Evolutionary conservation across 2,888 invertebrate species (phyloP), one percentile per base, ranked within the genome.

Genomic region (Zaprionus lineosus): DNA sequence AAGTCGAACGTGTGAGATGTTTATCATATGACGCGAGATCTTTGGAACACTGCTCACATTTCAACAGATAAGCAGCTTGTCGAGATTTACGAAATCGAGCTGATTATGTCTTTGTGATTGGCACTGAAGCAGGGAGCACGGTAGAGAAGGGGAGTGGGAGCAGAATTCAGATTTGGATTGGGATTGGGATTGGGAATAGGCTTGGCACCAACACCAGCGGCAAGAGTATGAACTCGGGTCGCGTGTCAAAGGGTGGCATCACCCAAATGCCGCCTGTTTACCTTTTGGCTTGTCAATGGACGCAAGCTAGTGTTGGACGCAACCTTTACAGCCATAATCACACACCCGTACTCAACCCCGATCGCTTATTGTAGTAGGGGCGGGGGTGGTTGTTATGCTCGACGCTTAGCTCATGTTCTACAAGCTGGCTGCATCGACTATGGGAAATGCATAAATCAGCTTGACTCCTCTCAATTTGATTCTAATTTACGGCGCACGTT

Each of bases 11-110:
- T 62, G 71, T 73, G 77, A 83, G 86, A 86, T 86, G 84, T 81
- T 84, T 85, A 87, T 86, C 86, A 81, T 41, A 62, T 62, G 56
- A 37, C 47, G 58, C 57, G 36, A 53, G 67, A 64, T 66, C 59
- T 57, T 66, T 48, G 64, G 58, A 68, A 74, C 76, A 51, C 74
- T 59, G 87, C 86, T 86, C 86, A 74, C 82, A 85, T 86, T 87
- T 83, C 86, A 87, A 75, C 79, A 65, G 84, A 86, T 86, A 86
- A 86, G 83, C 83, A 75, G 87, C 84, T 87, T 86, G 86, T 79
- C 83, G 72, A 83, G 84, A 86, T 84, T 78, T 81, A 69, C 67
- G 84, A 68, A 75, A 83, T 69, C 73, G 83, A 85, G 86, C 86
- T 77, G 85, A 83, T 86, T 87, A 84, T 73, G 75, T 68, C 73